These are phyloP conservation scores for Heteromyza rotundicornis DNA, from an alignment of 2,888 invertebrate species.

Conservation along the genomic window DNA sequence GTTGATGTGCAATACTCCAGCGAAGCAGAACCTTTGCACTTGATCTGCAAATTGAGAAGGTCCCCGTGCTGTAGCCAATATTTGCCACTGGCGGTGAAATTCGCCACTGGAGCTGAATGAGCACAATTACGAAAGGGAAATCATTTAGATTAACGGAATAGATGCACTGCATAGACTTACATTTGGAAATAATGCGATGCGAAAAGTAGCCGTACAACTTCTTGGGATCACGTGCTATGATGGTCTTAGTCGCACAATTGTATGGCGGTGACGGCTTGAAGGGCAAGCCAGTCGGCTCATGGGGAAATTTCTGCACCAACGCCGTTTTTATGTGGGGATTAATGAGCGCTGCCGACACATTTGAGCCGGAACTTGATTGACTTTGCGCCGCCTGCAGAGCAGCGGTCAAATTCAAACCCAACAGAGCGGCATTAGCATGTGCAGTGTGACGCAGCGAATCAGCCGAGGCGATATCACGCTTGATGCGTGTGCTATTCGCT, in stretches of 20 bases:
- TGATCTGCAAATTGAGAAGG: constrained; percentile 72
- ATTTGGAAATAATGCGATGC: constrained; percentile 70
- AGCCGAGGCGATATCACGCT: constrained; percentile 5
- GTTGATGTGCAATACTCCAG: constrained; percentile 75
- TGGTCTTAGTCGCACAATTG: constrained; percentile 67
- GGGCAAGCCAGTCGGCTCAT: too few relatives aligned
- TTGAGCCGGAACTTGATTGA: background rate
- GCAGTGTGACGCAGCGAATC: constrained; percentile 38
- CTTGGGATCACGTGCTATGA: constrained; percentile 70
- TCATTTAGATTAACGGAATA: background rate
- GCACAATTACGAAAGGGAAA: constrained; percentile 23
- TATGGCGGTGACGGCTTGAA: constrained; percentile 42
- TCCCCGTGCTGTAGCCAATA: constrained; percentile 87
- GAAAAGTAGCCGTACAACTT: constrained; percentile 78
- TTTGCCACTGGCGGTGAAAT: constrained; percentile 74
- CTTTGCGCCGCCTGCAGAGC: constrained; percentile 34
- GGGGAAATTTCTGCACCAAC: too few relatives aligned
- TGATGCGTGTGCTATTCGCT: constrained; percentile 27
- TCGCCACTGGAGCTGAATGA: constrained; percentile 73
- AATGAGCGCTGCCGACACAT: constrained; percentile 37
- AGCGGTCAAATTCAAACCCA: constrained; percentile 47
- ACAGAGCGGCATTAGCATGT: constrained; percentile 47
- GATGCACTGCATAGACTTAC: constrained; percentile 61
- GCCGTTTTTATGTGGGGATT: constrained; percentile 17
- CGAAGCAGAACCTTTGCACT: constrained; percentile 78